Percentiles rank a stretch among this genome's conserved stretches.
Conservation (phyloP, 2,113 vertebrate genomes). For the Theropithecus gelada region DNA sequence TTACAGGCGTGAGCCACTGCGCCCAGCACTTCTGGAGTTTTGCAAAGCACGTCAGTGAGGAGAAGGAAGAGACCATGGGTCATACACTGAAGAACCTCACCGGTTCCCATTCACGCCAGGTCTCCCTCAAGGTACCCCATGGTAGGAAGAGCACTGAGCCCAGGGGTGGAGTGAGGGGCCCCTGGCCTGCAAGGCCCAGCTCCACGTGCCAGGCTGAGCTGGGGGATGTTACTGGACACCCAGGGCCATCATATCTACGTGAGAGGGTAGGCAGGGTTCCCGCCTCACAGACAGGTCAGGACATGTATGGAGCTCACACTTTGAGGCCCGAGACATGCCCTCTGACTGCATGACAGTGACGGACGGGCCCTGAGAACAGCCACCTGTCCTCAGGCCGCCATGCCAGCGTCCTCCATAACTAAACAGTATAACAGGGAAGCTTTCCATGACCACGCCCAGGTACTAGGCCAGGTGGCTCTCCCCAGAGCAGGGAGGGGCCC, state of each 20-base stretch:
- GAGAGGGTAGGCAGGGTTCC: neutral
- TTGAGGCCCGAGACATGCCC: neutral
- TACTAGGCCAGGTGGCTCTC: accelerated
- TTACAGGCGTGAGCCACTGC: too few relatives aligned
- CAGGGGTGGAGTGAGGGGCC: neutral
- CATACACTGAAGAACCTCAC: accelerated
- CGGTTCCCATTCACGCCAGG: neutral
- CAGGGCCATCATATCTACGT: neutral
- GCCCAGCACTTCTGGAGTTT: neutral
- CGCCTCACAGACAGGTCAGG: neutral
- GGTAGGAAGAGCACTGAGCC: neutral
- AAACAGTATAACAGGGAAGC: neutral
- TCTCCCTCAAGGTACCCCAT: neutral
- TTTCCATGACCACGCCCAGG: neutral
- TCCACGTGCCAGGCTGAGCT: neutral
- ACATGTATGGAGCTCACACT: accelerated
- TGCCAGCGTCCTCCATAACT: neutral
- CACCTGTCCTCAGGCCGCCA: neutral
- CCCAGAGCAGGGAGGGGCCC: neutral
- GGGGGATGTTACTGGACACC: neutral
- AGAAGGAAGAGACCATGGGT: accelerated
- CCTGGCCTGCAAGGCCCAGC: neutral
- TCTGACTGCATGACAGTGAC: neutral
- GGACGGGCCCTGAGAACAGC: too few relatives aligned
- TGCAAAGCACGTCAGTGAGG: too few relatives aligned